Base-by-base conservation (phyloP, 2,888 invertebrate species). In the Tachina lurida region DNA sequence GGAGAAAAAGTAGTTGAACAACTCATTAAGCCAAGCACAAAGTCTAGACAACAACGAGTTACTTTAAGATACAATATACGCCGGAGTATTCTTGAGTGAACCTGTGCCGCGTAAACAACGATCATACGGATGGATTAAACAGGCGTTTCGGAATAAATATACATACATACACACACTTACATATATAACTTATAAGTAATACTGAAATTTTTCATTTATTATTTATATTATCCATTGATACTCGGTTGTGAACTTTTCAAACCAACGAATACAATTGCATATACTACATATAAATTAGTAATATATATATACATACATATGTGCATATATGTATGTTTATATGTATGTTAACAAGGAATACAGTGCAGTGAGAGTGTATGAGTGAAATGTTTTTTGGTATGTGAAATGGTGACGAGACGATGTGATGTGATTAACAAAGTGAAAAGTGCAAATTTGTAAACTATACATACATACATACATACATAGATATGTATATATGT, bases 101-200 rank as follows among this genome's bases (percentile, higher is more conserved):
- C 89, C 89, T 87, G 88, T 89, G 91, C 89, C 89, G 91, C 89
- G 90, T 88, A 84, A 88, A 88, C 89, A 90, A 88, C 89, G 88
- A 87, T 87, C 87, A 84, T 82, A 87, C 88, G 90, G 89, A 83
- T 84, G 79, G 79, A 79, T 73, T 80, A 79, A 79, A 77, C 79
- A 79, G 73, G 49, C 56, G 68, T 83, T 45, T 73, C 12, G 43
- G 45, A 47, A 56, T 7, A 31, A 31, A 31, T 31, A 31, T 7
- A 31, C 0, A 31, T 13, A 39, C 39, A 70, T 31, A 60, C 74
- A 63, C 62, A 78, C 79, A 84, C 75, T 49, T n/a, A 63, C 65
- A 68, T 62, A 68, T 62, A 67, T 71, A 79, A 71, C 58, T 17
- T 22, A 45, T 39, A 74, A 63, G 54, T 49, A 71, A 73, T 15